phyloP scores from a whole-genome alignment of 2,888 invertebrate species.

The Sphaerophoria taeniata region DNA sequence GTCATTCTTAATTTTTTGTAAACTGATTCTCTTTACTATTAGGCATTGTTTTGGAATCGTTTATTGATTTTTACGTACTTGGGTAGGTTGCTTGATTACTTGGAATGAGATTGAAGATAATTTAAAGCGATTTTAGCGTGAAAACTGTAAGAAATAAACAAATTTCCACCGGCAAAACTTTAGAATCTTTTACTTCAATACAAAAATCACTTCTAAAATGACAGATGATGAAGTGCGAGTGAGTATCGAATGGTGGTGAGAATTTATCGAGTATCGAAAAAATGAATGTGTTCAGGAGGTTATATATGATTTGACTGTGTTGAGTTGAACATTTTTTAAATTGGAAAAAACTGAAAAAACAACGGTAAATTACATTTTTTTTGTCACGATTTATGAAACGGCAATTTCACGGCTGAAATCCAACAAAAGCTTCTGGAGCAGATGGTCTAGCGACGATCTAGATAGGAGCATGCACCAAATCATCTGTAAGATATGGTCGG shows the following conservation, averaged over 20 bases:
- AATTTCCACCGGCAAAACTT: constrained; percentile 57
- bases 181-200: not conserved
- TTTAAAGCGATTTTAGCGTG: not conserved
- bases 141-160: constrained; percentile 53
- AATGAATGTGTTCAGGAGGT: constrained; percentile 10
- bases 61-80: constrained; percentile 27
- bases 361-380: not conserved
- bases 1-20: constrained; percentile 43
- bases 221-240: constrained; percentile 37
- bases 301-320: not conserved
- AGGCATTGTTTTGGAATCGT: not conserved
- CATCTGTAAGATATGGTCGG: no score
- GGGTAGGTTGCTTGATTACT: not conserved
- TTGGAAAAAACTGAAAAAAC: not conserved
- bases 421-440: no score
- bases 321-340: not conserved
- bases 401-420: no score
- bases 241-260: constrained; percentile 15
- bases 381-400: no score
- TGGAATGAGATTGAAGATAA: constrained; percentile 14
- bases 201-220: constrained; percentile 31
- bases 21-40: not conserved
- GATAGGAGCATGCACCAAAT: no score
- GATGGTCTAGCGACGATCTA: no score
- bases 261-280: constrained; percentile 36